Percentiles rank a stretch among this genome's conserved stretches.
Conservation (phyloP, 2,113 vertebrate species). For the Microtus pennsylvanicus region DNA sequence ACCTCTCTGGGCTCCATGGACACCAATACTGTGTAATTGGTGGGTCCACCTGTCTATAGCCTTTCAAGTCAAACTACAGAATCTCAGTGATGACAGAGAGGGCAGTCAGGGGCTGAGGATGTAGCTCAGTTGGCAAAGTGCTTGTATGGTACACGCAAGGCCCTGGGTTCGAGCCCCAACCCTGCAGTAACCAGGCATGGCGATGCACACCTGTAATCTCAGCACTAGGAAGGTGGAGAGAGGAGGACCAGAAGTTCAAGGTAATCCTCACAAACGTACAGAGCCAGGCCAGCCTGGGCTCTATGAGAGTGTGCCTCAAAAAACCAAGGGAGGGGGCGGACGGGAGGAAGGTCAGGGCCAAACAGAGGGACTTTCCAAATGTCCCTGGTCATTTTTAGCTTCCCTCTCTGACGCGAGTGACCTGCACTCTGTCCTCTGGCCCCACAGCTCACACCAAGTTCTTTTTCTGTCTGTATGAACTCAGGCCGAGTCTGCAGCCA, state of each 20-base stretch:
- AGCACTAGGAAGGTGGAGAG: neutral
- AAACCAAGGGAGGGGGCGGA: neutral
- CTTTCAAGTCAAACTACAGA: neutral
- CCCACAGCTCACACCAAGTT: neutral
- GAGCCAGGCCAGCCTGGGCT: neutral
- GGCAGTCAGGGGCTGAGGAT: neutral
- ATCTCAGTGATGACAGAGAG: neutral
- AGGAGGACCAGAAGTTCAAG: neutral
- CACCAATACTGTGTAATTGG: accelerated
- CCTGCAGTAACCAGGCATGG: neutral
- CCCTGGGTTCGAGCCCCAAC: neutral
- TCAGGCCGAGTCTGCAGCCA: slow-evolving; percentile 51
- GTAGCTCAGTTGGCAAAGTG: neutral
- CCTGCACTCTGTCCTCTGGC: slow-evolving; percentile 48
- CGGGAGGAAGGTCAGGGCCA: neutral
- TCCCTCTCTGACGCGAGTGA: slow-evolving; percentile 46
- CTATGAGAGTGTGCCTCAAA: neutral
- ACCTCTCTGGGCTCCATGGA: neutral
- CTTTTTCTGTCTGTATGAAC: slow-evolving; percentile 79
- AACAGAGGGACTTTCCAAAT: slow-evolving; percentile 69
- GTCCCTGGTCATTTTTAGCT: slow-evolving; percentile 67
- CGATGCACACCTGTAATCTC: too few species aligned
- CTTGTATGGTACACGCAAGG: too few species aligned
- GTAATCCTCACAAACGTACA: neutral
- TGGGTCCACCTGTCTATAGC: neutral